A percentile compares a stretch with the other conserved stretches of the same genome.
phyloP scores from a whole-genome alignment of 2,797 vertebrate species.

The Sebastes minor region DNA sequence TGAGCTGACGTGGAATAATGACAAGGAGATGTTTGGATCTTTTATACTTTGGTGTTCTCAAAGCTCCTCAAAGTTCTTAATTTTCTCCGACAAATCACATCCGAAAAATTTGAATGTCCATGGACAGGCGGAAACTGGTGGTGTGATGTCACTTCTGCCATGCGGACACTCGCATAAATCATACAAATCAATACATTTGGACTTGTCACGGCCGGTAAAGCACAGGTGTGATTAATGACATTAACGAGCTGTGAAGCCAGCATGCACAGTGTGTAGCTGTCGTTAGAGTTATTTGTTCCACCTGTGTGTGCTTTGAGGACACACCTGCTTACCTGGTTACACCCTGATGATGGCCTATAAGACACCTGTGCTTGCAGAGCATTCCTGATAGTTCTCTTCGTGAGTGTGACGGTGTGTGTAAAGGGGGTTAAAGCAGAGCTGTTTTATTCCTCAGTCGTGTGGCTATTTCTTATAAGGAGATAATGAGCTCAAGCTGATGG shows the following conservation, averaged over 20 bases:
- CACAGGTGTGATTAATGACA: neutral
- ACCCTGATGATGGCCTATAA: neutral
- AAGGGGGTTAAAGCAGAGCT: neutral
- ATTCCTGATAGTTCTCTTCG: neutral
- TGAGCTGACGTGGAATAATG: too few relatives aligned
- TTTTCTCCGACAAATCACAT: too few relatives aligned
- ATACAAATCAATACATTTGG: too few relatives aligned
- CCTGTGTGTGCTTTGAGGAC: neutral
- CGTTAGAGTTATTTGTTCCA: neutral
- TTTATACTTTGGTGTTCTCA: too few relatives aligned
- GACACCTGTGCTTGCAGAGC: neutral
- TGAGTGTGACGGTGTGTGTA: neutral
- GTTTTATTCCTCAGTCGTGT: neutral
- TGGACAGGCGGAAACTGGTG: too few relatives aligned
- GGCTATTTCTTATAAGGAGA: neutral
- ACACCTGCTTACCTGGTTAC: neutral
- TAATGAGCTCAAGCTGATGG: neutral
- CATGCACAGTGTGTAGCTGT: rapidly evolving
- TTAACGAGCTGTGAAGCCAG: neutral
- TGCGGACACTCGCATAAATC: too few relatives aligned
- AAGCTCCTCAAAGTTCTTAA: too few relatives aligned
- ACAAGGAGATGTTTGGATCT: too few relatives aligned
- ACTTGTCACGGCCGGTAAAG: neutral
- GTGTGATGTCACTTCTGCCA: too few relatives aligned
- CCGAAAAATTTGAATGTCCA: too few relatives aligned